Conservation (phyloP, 64 coral and sea anemone genomes). For the Dendronephthya gigantea region DNA sequence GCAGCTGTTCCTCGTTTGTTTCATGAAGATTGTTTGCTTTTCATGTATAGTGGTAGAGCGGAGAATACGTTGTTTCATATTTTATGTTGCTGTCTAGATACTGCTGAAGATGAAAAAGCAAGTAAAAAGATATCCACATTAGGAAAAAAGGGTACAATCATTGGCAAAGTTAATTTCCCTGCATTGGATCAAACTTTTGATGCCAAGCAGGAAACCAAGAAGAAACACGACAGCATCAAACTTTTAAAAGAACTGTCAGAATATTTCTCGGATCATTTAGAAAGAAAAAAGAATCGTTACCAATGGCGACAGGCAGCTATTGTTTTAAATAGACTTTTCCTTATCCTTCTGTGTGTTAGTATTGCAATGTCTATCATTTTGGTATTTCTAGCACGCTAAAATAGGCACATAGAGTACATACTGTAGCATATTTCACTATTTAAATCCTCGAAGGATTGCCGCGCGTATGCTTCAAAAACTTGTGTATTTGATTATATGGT, state of each 20-base stretch:
- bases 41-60: too few relatives aligned
- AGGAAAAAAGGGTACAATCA: not conserved
- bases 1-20: too few relatives aligned
- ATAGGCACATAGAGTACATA: not conserved
- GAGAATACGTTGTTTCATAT: too few relatives aligned
- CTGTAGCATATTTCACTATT: not conserved
- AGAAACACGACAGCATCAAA: not conserved
- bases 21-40: too few relatives aligned
- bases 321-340: not conserved
- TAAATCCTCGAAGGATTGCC: too few relatives aligned
- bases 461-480: too few relatives aligned
- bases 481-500: too few relatives aligned
- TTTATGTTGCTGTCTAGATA: not conserved
- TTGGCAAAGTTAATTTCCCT: not conserved
- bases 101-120: not conserved
- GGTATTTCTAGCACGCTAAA: not conserved
- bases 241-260: not conserved
- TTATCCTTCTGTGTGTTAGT: not conserved
- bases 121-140: too few relatives aligned
- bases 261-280: not conserved
- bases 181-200: not conserved
- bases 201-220: not conserved
- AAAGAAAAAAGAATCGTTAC: conserved; percentile 2
- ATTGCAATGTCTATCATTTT: not conserved
- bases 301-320: conserved; percentile 4